Percentiles rank a stretch among this genome's conserved stretches.
These are phyloP conservation scores for Hepsetus odoe DNA, from an alignment of 2,113 vertebrate genomes.

Conservation along the genomic window DNA sequence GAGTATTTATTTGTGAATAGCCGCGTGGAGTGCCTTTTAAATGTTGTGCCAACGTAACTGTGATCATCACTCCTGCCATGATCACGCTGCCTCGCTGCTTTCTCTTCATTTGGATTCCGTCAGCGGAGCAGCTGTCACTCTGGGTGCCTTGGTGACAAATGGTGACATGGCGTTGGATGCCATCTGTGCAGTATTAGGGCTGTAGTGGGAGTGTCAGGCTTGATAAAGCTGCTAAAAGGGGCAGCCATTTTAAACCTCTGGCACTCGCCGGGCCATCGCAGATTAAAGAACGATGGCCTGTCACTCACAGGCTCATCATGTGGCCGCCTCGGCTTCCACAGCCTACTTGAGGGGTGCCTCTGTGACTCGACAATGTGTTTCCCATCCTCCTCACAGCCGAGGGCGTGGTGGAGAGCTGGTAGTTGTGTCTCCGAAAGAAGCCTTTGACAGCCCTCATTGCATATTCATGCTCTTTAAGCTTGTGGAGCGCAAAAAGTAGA, in stretches of 20 bases:
- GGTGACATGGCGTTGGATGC: constrained; percentile 41
- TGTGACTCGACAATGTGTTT: constrained; percentile 2
- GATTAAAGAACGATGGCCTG: constrained; percentile 56
- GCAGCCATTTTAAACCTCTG: constrained; percentile 47
- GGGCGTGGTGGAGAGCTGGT: constrained; percentile 27
- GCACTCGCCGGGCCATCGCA: constrained; percentile 33
- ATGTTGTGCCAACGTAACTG: background rate
- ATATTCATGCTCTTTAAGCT: constrained; percentile 33
- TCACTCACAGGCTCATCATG: constrained; percentile 48
- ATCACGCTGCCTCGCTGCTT: background rate
- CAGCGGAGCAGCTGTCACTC: constrained; percentile 31
- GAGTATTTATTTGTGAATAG: background rate
- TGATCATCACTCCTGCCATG: background rate
- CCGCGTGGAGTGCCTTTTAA: background rate
- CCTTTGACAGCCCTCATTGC: constrained; percentile 28
- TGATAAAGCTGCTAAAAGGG: constrained; percentile 48
- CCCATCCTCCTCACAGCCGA: background rate
- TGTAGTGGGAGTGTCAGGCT: constrained; percentile 34
- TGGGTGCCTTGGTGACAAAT: constrained; percentile 47
- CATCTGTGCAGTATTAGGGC: constrained; percentile 46
- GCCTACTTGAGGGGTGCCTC: background rate
- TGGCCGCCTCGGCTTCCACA: background rate
- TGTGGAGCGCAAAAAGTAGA: background rate
- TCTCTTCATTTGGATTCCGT: constrained; percentile 47
- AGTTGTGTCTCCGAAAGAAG: background rate